These are phyloP conservation scores for Thumatha senex DNA, from an alignment of 2,888 invertebrate species.

Conservation along the genomic window DNA sequence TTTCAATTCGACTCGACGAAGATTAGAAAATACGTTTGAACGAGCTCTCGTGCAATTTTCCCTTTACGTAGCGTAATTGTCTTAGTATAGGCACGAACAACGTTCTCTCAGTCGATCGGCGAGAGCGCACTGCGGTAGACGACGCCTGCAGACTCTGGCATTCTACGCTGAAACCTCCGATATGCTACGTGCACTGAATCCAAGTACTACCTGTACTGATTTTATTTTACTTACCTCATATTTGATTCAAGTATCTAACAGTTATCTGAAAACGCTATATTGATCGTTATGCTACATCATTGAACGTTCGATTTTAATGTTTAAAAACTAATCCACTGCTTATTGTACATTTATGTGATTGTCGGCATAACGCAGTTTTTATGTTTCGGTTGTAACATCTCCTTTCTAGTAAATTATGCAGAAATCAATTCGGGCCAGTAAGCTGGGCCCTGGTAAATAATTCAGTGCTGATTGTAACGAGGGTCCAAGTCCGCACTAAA, in stretches of 20 bases:
- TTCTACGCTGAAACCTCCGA: slow-evolving; percentile 68
- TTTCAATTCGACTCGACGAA: slow-evolving; percentile 55
- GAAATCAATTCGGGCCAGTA: slow-evolving; percentile 74
- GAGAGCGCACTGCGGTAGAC: slow-evolving; percentile 72
- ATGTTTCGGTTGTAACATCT: slow-evolving; percentile 55
- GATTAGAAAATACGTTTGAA: slow-evolving; percentile 78
- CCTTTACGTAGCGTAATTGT: slow-evolving; percentile 80
- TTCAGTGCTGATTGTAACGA: slow-evolving; percentile 77
- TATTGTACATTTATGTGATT: slow-evolving; percentile 38
- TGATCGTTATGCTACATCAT: slow-evolving; percentile 22
- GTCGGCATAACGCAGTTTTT: slow-evolving; percentile 59
- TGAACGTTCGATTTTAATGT: slow-evolving; percentile 22
- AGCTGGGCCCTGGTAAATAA: slow-evolving; percentile 73
- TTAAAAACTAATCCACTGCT: slow-evolving; percentile 33
- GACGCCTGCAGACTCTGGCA: slow-evolving; percentile 53
- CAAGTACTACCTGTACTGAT: slow-evolving; percentile 75
- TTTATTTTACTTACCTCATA: slow-evolving; percentile 74
- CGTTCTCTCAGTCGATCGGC: slow-evolving; percentile 51
- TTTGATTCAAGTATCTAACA: slow-evolving; percentile 77
- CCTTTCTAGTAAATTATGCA: slow-evolving; percentile 75
- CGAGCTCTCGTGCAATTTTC: slow-evolving; percentile 75
- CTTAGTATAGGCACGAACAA: slow-evolving; percentile 71
- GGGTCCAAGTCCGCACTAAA: slow-evolving; percentile 72
- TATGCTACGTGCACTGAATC: slow-evolving; percentile 76
- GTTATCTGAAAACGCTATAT: slow-evolving; percentile 62